Percentiles rank a stretch among this genome's conserved stretches.
Conservation (phyloP, 1,140 invertebrate species). For the Leptonema lineaticorne region DNA sequence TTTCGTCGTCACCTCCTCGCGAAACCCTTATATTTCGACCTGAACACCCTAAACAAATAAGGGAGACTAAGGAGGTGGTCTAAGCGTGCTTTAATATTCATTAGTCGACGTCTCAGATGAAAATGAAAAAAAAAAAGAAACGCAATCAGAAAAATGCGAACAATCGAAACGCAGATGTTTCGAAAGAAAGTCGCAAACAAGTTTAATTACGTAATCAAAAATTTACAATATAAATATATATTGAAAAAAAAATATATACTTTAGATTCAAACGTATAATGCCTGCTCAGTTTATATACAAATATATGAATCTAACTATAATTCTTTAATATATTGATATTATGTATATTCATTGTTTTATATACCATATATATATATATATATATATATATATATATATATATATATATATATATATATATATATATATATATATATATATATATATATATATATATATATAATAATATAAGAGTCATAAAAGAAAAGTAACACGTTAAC, state of each 20-base stretch:
- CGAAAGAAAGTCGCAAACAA: not conserved
- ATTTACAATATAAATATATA: not conserved
- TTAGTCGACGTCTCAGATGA: conserved; percentile 39
- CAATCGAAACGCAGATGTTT: conserved; percentile 37
- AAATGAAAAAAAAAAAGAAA: conserved; percentile 37
- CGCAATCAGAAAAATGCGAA: conserved; percentile 41
- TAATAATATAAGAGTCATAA: too few species aligned
- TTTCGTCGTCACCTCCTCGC: conserved; percentile 13
- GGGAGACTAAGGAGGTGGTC: conserved; percentile 29
- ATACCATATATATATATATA: too few species aligned
- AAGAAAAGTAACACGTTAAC: conserved; percentile 34
- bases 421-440: too few species aligned
- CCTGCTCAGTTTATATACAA: too few species aligned
- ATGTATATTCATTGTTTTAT: too few species aligned
- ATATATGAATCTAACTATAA: too few species aligned
- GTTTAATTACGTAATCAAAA: conserved; percentile 8
- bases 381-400: too few species aligned
- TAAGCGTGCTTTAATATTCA: conserved; percentile 43
- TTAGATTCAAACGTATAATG: too few species aligned
- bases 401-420: too few species aligned
- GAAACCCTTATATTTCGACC: conserved; percentile 6
- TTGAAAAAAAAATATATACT: not conserved
- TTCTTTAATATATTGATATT: too few species aligned
- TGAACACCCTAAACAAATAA: conserved; percentile 39
- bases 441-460: too few species aligned